Base-by-base conservation (phyloP, 2,888 invertebrate genomes). In the Scelioninae gen. 1 region DNA sequence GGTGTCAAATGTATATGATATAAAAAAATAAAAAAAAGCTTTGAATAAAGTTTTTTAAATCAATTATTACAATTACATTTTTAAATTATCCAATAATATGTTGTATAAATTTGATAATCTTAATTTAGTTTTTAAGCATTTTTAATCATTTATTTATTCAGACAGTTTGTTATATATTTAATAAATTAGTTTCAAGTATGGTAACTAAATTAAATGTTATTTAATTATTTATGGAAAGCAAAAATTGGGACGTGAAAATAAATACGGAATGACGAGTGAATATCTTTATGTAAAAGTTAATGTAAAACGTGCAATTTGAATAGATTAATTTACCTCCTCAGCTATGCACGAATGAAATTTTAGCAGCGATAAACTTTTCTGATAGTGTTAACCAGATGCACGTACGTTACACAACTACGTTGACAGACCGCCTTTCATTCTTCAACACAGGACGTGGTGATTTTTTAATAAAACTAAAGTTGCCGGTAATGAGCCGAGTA, bases 401-500 rank as follows among this genome's bases (percentile, higher is more conserved):
- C 45, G 34, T 40, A 49, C 56, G 60, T 51, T 45, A 68, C 29
- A 74, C 31, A 55, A 80, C 60, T 68, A 68, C 9, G 29, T 47
- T 13, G 62, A 32, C 13, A 38, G 3, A 11, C 31, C 40, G 55
- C 16, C 23, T 81, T 75, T 65, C 69, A 65, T 62, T 74, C 55
- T 65, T 55, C 53, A 51, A 58, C 75, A 81, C 75, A 81, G 81
- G 81, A 81, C 56, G 75, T 29, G 56, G 69, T 43, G 75, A 81
- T 81, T 81, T 75, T 69, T 75, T 75, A 69, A 81, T 81, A 31
- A 81, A 81, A 81, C 49, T 69, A 63, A 75, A 75, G 40, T 69
- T 40, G 66, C 58, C 53, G 40, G 65, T 81, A 81, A 81, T 69
- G 65, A 75, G 29, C 32, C 68, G 74, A 53, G 60, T 38, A 72